phyloP scores from a whole-genome alignment of 2,113 vertebrate species.

The Lanius ludovicianus region DNA sequence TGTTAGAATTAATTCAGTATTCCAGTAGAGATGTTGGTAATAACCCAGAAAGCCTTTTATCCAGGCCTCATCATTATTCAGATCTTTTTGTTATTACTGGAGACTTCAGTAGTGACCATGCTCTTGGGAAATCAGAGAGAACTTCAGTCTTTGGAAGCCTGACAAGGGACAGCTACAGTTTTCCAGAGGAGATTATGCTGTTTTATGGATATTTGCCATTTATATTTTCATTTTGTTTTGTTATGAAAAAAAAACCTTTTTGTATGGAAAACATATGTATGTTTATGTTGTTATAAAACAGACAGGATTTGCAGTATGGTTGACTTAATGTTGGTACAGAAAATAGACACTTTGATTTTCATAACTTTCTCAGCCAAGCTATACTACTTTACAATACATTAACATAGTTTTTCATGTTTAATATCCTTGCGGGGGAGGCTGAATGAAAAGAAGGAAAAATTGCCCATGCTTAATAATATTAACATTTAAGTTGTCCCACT shows the following conservation, averaged over 20 bases:
- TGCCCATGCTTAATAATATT: conserved; percentile 40
- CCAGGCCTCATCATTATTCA: not conserved
- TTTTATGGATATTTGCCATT: not conserved
- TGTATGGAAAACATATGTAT: not conserved
- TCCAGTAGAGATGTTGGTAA: not conserved
- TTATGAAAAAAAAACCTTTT: not conserved
- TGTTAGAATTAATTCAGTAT: not conserved
- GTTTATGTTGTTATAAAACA: not conserved
- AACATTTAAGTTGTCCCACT: conserved; percentile 39
- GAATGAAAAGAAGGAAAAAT: conserved; percentile 50
- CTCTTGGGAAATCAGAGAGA: not conserved
- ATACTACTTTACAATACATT: conserved; percentile 24
- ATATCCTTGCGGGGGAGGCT: conserved; percentile 17
- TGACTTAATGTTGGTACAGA: conserved; percentile 10
- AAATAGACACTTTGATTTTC: not conserved
- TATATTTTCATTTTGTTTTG: not conserved
- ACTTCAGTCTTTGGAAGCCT: not conserved
- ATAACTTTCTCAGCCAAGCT: not conserved
- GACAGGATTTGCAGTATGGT: not conserved
- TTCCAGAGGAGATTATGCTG: not conserved
- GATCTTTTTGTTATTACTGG: not conserved
- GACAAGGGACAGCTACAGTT: not conserved
- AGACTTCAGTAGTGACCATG: not conserved
- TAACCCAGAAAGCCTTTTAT: not conserved
- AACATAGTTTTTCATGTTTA: conserved; percentile 55